Percentiles rank a stretch among this genome's conserved stretches.
phyloP scores from a whole-genome alignment of 1,140 invertebrate species.

The Atta texana region DNA sequence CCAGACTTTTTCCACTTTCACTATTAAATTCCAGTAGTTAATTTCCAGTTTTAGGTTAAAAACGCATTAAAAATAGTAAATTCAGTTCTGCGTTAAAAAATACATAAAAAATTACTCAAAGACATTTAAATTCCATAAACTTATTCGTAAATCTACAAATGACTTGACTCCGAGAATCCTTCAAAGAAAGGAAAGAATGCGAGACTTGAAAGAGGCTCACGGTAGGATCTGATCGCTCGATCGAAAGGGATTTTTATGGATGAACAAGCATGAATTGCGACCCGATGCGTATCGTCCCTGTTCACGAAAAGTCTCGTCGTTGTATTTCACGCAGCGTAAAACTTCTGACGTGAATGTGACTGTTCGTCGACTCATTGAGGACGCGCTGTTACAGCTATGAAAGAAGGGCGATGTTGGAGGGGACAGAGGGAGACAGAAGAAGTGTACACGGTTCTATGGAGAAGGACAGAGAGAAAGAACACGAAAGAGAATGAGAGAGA shows the following conservation, averaged over 20 bases:
- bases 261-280: slow-evolving; percentile 28
- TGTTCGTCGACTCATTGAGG: slow-evolving; percentile 58
- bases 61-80: neutral
- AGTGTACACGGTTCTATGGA: slow-evolving; percentile 2
- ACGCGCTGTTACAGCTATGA: slow-evolving; percentile 60
- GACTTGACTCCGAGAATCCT: neutral
- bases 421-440: slow-evolving; percentile 1
- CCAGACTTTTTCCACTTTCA: neutral
- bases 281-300: neutral
- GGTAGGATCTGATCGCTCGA: neutral
- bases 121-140: neutral
- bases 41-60: neutral
- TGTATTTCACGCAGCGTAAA: slow-evolving; percentile 51
- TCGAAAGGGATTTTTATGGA: slow-evolving; percentile 36
- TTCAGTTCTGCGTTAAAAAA: neutral
- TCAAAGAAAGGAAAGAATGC: neutral
- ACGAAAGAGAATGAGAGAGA: slow-evolving; percentile 10
- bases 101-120: neutral
- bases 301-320: slow-evolving; percentile 44
- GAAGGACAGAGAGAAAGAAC: neutral
- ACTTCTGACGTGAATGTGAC: slow-evolving; percentile 47
- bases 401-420: slow-evolving; percentile 65
- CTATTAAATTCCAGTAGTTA: neutral
- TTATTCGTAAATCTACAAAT: neutral
- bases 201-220: neutral